A percentile compares a stretch with the other conserved stretches of the same genome.
These are phyloP conservation scores for Himalopsyche kuldschensis DNA, from an alignment of 2,888 invertebrate genomes.

Conservation along the genomic window DNA sequence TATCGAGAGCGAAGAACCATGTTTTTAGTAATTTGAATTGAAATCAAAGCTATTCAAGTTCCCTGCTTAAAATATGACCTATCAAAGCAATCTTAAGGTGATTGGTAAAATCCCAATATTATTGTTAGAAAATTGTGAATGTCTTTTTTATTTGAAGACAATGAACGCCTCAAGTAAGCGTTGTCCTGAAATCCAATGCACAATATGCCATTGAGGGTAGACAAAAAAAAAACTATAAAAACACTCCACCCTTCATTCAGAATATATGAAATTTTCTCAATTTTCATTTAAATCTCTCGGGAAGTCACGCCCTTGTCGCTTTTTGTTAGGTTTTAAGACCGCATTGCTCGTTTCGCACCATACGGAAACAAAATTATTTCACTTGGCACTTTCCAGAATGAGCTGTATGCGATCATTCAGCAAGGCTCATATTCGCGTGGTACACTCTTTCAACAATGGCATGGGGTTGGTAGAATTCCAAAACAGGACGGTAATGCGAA, in stretches of 20 bases:
- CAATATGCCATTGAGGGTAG: not conserved
- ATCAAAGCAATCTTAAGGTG: too few species aligned
- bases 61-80: too few species aligned
- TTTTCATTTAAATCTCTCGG: conserved; percentile 40
- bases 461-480: conserved; percentile 15
- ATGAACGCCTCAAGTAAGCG: too few species aligned
- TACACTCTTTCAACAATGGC: not conserved
- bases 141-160: too few species aligned
- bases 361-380: conserved; percentile 8
- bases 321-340: conserved; percentile 39
- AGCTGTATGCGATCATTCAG: not conserved
- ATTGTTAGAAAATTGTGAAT: too few species aligned
- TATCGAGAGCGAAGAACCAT: too few species aligned
- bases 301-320: conserved; percentile 38
- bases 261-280: conserved; percentile 41
- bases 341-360: conserved; percentile 14
- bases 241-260: conserved; percentile 36
- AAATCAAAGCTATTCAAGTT: too few species aligned
- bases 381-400: not conserved
- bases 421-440: not conserved
- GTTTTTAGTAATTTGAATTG: too few species aligned
- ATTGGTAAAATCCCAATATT: too few species aligned
- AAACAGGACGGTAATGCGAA: not conserved
- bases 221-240: conserved; percentile 34
- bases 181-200: not conserved